Base-by-base conservation (phyloP, 2,888 invertebrate genomes). In the Orthosia incerta region DNA sequence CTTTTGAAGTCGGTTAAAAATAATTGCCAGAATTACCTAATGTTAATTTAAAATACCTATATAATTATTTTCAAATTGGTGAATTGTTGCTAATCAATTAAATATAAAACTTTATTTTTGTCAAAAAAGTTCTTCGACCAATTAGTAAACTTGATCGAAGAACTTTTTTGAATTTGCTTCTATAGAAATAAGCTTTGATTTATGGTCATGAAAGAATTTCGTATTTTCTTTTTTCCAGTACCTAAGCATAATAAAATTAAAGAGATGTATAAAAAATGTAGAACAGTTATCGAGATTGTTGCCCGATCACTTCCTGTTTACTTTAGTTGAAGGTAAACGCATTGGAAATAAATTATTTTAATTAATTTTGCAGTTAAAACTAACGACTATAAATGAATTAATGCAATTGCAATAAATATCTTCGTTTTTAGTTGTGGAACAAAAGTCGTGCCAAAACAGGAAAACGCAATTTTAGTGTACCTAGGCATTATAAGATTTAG, bases 401-500 rank as follows among this genome's bases (percentile, higher is more conserved):
- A 65, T 71, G n/a, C n/a, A 53, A 63, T 53, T 57, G 50, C 13
- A 60, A 77, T 83, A 79, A 83, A 84, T 84, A 80, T 72, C 71
- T 74, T 82, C 72, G 68, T 80, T 67, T 18, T 64, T 63, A 48
- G 9, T 66, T 66, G 71, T 45, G 20, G 53, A 39, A 65, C 81
- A 73, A 71, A 73, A 69, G 39, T 69, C 61, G 56, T 77, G 71
- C 73, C 72, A 80, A 71, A 66, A 84, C 53, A 62, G 31, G 71
- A 53, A 79, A 71, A 51, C 20, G 46, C 31, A 68, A 67, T 68
- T 80, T 74, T 55, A 61, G 62, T 59, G 46, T 48, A 53, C 73
- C 0, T 9, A 0, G 23, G 31, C 46, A 70, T 80, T 83, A 85
- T 84, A 84, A 89, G 85, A 89, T 90, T 89, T 88, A 89, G 82